phyloP scores from a whole-genome alignment of 2,113 vertebrate genomes.

The Python bivittatus region DNA sequence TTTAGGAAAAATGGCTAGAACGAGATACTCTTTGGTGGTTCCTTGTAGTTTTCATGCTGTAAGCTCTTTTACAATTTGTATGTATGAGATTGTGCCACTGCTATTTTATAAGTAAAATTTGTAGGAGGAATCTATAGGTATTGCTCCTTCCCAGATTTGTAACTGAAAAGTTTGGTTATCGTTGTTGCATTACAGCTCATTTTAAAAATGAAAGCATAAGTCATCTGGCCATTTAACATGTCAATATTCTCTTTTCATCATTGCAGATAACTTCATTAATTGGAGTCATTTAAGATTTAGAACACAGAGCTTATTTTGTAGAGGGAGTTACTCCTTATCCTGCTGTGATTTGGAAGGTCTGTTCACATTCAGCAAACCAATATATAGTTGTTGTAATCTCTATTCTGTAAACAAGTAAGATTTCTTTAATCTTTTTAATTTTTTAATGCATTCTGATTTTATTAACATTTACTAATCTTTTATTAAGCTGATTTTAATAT shows the following conservation, averaged over 20 bases:
- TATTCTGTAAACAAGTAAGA: conserved; percentile 54
- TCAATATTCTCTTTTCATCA: conserved; percentile 17
- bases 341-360: conserved; percentile 38
- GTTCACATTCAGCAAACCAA: conserved; percentile 36
- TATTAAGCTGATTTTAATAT: conserved; percentile 45
- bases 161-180: neutral
- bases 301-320: conserved; percentile 7
- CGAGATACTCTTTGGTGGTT: neutral
- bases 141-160: neutral
- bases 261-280: conserved; percentile 52
- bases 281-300: conserved; percentile 37
- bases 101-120: neutral
- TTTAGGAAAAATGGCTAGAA: neutral
- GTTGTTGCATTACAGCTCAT: neutral
- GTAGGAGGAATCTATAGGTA: neutral
- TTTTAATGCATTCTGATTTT: conserved; percentile 32
- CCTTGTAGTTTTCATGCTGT: neutral
- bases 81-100: neutral
- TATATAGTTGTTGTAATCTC: conserved; percentile 45
- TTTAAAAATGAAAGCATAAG: neutral
- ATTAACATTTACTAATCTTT: conserved; percentile 45
- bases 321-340: conserved; percentile 29
- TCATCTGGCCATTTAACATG: neutral
- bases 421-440: conserved; percentile 50
- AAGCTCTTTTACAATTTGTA: neutral